Evolutionary conservation across 2,113 vertebrate species (phyloP), one percentile per base, ranked within the genome.

Genomic region (Lipophrys pholis): DNA sequence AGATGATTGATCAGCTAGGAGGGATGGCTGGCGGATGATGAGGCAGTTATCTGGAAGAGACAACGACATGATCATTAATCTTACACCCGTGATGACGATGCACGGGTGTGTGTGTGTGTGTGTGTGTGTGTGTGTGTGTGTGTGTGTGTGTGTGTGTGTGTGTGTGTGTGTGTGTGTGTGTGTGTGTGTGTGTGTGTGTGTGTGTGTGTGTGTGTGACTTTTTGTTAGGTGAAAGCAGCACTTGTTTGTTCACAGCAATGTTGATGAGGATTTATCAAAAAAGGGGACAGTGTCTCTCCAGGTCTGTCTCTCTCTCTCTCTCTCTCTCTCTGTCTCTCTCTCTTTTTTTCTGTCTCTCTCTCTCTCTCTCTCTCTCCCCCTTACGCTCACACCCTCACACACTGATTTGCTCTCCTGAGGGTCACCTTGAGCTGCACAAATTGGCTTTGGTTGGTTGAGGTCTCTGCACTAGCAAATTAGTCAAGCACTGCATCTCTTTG

Each of bases 351-450:
- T 45, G 17, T 58, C 30, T 65, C 38, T 21, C 11, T 63, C 55
- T 59, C 66, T 48, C 9, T 77, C 56, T 55, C 59, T 41, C 46
- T 41, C 57, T 43, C 52, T 50, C 43, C 62, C 54, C 50, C 30
- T 36, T 49, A 60, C 54, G 66, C 53, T 59, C 63, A 78, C 65
- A 36, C 66, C 69, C 62, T 75, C 68, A 75, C 40, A 0, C 43
- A 53, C 57, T 38, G 43, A 78, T 82, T 64, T 55, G 11, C 78
- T 40, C 70, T 67, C 88, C 79, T 75, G 11, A 6, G 81, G 82
- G 87, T 89, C 83, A 90, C 78, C 75, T 87, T 84, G 71, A 82
- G 76, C 87, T 63, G 73, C 82, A 80, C 80, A 86, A 78, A 91
- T 90, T 87, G 83, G 80, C 77, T 85, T 72, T 61, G 75, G 72